Base-by-base conservation (phyloP, 1,140 invertebrate species). In the Leptopilina clavipes region DNA sequence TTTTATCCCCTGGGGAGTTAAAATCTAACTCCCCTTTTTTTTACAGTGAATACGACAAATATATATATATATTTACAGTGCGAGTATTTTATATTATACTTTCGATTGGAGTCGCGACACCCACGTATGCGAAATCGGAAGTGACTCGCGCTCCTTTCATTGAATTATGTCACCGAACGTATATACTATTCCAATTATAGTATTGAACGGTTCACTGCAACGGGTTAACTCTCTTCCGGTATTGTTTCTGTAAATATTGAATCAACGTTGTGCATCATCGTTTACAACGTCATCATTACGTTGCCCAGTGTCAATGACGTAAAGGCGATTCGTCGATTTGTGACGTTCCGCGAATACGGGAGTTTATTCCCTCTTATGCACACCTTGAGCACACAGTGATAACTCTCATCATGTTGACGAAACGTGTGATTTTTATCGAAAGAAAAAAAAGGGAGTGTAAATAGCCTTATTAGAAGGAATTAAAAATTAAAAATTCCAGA, bases 181-280 rank as follows among this genome's bases (percentile, higher is more conserved):
- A 45, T 45, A 14, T 45, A 45, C 5, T 40, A 54, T 77, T 79
- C 73, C 76, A 74, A 73, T 81, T 80, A 81, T 76, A 56, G 44
- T n/a, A 70, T 72, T 71, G 37, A 7, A 17, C 72, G 17, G 70
- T 71, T 19, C 22, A 31, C n/a, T 17, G 18, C 9, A n/a, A 31
- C 17, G 7, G 52, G 22, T 19, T 71, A n/a, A 73, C 54, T 72
- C 18, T 72, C 18, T 84, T 82, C 80, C 43, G 45, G 78, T 80
- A 65, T 76, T 44, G 71, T 71, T 59, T 22, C 76, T 19, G 37
- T 76, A 83, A 84, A 85, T 85, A 85, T 85, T 85, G 82, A 81
- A 71, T 76, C 44, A 31, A 56, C 31, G 12, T 73, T 19, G 43
- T 56, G 70, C 79, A 73, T 40, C 80, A 52, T 31, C 71, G 14